These are phyloP conservation scores for Polyboroides typus DNA, from an alignment of 2,797 vertebrate genomes.

Conservation along the genomic window DNA sequence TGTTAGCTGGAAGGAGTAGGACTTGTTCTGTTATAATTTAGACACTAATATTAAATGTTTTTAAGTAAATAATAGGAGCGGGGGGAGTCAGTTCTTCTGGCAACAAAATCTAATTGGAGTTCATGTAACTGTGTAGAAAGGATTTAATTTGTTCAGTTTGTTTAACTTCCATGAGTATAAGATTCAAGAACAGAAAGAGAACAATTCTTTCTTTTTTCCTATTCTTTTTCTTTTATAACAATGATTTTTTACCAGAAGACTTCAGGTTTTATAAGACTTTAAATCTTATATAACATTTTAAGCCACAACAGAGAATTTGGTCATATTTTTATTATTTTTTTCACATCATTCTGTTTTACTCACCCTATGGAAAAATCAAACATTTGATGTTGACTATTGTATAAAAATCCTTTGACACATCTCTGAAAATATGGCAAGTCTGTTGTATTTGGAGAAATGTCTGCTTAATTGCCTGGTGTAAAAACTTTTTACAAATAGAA, in stretches of 20 bases:
- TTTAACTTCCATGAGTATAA: background rate
- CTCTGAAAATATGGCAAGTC: background rate
- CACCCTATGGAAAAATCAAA: slow-evolving; percentile 17
- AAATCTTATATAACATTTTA: slow-evolving; percentile 27
- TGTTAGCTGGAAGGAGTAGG: background rate
- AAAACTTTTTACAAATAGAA: background rate
- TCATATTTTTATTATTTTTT: slow-evolving; percentile 10
- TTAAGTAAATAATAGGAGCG: background rate
- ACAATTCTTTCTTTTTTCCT: background rate
- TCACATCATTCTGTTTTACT: background rate
- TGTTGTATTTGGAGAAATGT: background rate
- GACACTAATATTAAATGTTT: background rate
- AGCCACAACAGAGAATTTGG: background rate
- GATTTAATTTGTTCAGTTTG: background rate
- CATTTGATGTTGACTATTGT: background rate
- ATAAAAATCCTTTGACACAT: background rate
- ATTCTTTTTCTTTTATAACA: background rate
- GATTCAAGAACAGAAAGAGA: background rate
- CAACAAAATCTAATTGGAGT: background rate
- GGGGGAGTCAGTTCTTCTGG: background rate
- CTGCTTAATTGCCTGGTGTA: background rate
- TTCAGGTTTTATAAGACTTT: slow-evolving; percentile 21
- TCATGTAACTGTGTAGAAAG: background rate
- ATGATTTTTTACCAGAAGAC: background rate
- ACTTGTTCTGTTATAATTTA: background rate